phyloP scores from a whole-genome alignment of 2,113 vertebrate genomes.

The Pluvianellus socialis region DNA sequence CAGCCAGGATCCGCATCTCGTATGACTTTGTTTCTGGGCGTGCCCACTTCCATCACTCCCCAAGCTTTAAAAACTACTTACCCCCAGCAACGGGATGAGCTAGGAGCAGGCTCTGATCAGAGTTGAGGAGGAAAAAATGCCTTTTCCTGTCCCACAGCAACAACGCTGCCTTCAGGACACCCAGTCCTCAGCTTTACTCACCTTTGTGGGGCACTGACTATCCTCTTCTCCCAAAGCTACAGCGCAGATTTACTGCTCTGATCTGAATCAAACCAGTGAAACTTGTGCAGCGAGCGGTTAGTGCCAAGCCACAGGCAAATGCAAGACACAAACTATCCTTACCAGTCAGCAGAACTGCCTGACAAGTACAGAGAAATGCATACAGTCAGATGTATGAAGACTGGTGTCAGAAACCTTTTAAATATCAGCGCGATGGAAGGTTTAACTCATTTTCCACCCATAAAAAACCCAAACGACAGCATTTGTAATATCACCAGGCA shows the following conservation, averaged over 20 bases:
- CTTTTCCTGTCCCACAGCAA: background rate
- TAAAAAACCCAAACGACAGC: background rate
- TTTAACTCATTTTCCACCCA: slow-evolving; percentile 9
- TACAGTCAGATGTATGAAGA: background rate
- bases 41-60: fast-evolving
- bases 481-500: background rate
- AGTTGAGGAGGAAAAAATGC: fast-evolving
- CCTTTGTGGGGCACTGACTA: background rate
- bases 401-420: background rate
- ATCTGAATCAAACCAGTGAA: background rate
- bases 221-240: background rate
- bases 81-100: background rate
- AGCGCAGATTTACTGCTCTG: background rate
- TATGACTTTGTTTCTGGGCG: fast-evolving
- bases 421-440: background rate
- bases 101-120: background rate
- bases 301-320: background rate
- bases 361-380: background rate
- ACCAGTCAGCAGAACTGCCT: background rate
- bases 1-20: background rate
- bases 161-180: fast-evolving
- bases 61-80: background rate
- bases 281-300: background rate
- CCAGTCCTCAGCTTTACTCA: background rate
- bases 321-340: background rate